A percentile compares a stretch with the other conserved stretches of the same genome.
Conservation (phyloP, 2,888 invertebrate genomes). For the Pammene fasciana region DNA sequence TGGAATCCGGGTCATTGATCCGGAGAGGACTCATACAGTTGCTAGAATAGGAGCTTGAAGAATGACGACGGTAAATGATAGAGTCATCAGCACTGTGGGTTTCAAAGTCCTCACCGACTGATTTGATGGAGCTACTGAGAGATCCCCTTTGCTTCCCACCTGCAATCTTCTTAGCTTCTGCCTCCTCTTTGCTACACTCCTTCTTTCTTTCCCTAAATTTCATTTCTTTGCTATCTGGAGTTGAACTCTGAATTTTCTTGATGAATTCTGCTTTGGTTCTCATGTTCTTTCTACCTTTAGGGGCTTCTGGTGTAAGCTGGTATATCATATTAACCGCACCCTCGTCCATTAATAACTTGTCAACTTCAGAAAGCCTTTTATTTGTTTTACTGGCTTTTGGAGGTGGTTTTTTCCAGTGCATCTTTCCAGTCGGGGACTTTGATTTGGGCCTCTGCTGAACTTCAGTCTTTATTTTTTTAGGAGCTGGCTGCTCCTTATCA, state of each 20-base stretch:
- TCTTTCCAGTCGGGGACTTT: conserved; percentile 68
- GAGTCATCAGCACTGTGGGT: conserved; percentile 88
- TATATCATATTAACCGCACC: conserved; percentile 94
- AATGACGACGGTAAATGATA: conserved; percentile 91
- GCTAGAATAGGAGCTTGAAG: conserved; percentile 92
- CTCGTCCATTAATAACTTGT: conserved; percentile 91
- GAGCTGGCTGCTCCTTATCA: conserved; percentile 53
- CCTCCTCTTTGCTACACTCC: conserved; percentile 62
- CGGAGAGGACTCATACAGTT: conserved; percentile 86
- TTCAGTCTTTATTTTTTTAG: conserved; percentile 65
- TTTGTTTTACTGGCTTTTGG: conserved; percentile 79
- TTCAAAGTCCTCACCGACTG: conserved; percentile 85
- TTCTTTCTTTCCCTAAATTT: conserved; percentile 82
- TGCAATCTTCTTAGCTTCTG: conserved; percentile 67
- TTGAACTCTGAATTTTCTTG: conserved; percentile 83
- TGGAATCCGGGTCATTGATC: conserved; percentile 78
- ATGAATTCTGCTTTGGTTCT: conserved; percentile 84
- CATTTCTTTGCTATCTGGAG: conserved; percentile 72
- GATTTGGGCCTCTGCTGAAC: conserved; percentile 58
- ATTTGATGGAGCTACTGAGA: conserved; percentile 71
- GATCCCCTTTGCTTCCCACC: conserved; percentile 70
- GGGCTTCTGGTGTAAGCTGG: conserved; percentile 86
- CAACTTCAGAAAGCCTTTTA: conserved; percentile 87
- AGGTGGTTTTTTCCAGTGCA: conserved; percentile 77
- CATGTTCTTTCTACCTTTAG: conserved; percentile 78